phyloP scores from a whole-genome alignment of 1,140 invertebrate species.

The Platyscapa corneri region DNA sequence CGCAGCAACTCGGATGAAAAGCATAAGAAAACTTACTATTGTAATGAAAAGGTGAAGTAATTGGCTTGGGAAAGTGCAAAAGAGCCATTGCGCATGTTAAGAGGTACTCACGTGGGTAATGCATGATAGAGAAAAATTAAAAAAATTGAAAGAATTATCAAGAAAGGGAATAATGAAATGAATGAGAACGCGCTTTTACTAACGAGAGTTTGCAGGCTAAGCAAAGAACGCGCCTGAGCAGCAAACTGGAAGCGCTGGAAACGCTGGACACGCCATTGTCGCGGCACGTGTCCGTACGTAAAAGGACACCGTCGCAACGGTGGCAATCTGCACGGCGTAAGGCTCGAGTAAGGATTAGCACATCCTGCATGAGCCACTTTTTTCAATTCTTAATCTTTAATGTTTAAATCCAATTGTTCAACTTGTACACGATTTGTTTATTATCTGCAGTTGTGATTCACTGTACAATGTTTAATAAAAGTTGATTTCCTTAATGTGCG shows the following conservation, averaged over 20 bases:
- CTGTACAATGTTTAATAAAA: too few species aligned
- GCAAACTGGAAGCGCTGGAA: slow-evolving; percentile 69
- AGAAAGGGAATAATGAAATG: background rate
- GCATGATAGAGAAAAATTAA: too few species aligned
- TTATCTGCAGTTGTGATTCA: too few species aligned
- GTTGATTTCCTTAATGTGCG: background rate
- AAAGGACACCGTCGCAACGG: slow-evolving; percentile 71
- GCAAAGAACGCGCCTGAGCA: slow-evolving; percentile 65
- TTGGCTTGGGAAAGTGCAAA: too few species aligned
- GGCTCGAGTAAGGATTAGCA: slow-evolving; percentile 70
- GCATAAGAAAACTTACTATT: too few species aligned
- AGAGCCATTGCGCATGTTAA: too few species aligned
- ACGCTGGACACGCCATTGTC: slow-evolving; percentile 69
- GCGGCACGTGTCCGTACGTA: slow-evolving; percentile 70
- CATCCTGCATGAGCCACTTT: slow-evolving; percentile 54
- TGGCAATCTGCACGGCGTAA: slow-evolving; percentile 73
- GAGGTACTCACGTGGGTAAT: too few species aligned
- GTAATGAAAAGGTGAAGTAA: too few species aligned
- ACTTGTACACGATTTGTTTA: too few species aligned
- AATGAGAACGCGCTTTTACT: slow-evolving; percentile 57
- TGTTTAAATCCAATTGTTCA: background rate
- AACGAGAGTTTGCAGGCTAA: slow-evolving; percentile 66
- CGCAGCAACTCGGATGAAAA: too few species aligned
- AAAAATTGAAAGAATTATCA: too few species aligned
- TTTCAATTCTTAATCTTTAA: background rate